A percentile compares a stretch with the other conserved stretches of the same genome.
These are phyloP conservation scores for Eidolon dupreanum DNA, from an alignment of 2,797 vertebrate species.

Conservation along the genomic window DNA sequence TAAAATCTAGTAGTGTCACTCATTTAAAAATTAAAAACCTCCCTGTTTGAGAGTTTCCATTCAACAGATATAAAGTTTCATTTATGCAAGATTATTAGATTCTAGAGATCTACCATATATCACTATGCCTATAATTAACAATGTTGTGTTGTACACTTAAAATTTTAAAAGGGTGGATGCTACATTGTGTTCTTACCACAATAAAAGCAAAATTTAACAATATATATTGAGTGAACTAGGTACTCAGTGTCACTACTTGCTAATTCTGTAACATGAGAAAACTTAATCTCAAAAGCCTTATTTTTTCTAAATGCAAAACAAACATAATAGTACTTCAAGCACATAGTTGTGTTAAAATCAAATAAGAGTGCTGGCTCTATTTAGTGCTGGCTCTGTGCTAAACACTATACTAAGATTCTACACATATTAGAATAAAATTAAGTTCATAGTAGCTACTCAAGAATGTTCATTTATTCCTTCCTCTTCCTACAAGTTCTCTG, in stretches of 20 bases:
- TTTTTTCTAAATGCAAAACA: neutral
- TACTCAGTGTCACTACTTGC: neutral
- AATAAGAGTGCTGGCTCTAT: neutral
- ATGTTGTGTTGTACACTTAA: neutral
- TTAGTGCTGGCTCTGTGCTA: neutral
- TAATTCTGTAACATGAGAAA: constrained; percentile 1
- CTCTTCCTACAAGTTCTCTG: neutral
- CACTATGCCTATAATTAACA: neutral
- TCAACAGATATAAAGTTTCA: neutral
- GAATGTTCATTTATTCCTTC: neutral
- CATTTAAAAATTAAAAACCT: neutral
- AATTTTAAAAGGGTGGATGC: neutral
- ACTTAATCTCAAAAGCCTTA: neutral
- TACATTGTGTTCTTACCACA: neutral
- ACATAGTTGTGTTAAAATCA: neutral
- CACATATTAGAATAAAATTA: neutral
- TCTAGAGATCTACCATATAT: neutral
- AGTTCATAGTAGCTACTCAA: neutral
- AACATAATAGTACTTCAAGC: neutral
- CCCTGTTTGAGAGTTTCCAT: neutral
- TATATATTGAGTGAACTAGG: neutral
- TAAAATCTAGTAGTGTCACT: neutral
- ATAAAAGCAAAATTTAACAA: neutral
- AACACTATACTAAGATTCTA: neutral
- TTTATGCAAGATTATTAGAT: neutral